Base-by-base conservation (phyloP, 1,140 invertebrate genomes). In the Galleria mellonella region DNA sequence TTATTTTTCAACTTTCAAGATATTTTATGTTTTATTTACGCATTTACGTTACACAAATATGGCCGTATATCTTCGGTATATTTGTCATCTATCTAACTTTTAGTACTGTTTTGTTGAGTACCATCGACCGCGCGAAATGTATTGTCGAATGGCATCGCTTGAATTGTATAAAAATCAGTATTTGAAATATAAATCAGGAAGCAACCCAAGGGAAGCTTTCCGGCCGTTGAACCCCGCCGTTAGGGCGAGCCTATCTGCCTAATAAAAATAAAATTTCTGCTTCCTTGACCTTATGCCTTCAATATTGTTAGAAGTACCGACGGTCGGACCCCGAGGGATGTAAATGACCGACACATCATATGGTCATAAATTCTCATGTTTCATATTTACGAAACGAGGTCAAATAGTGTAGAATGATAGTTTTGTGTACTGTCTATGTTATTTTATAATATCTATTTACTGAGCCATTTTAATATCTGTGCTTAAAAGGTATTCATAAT, bases 221-320 rank as follows among this genome's bases (percentile, higher is more conserved):
- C 35, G 35, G 35, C 17, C 35, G 15, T 17, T 37, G 35, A 37
- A 17, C 35, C 11, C 1, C 35, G n/a, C 13, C 15, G 15, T 17
- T 17, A n/a, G 9, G 35, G 13, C 14, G 4, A 13, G 14, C 17
- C 4, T 37, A 37, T 37, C 35, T 37, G 35, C 4, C 35, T 17
- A 17, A 37, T 37, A 37, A 37, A 35, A 37, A 37, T 37, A 37
- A 37, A 37, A 37, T 17, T 37, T 15, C 17, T 17, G 35, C 35
- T 37, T 17, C 15, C 33, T 8, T 15, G 13, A 15, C 35, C 15
- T 37, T 37, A 23, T 23, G 35, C 35, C 9, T 17, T 2, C 7
- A 13, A 37, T 37, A 32, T 32, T 32, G 32, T 35, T 35, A 37
- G 17, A 23, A 17, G 35, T 37, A 15, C 13, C 4, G 1, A 17